Percentiles rank a stretch among this genome's conserved stretches.
phyloP scores from a whole-genome alignment of 2,888 invertebrate genomes.

The Thecophora atra region DNA sequence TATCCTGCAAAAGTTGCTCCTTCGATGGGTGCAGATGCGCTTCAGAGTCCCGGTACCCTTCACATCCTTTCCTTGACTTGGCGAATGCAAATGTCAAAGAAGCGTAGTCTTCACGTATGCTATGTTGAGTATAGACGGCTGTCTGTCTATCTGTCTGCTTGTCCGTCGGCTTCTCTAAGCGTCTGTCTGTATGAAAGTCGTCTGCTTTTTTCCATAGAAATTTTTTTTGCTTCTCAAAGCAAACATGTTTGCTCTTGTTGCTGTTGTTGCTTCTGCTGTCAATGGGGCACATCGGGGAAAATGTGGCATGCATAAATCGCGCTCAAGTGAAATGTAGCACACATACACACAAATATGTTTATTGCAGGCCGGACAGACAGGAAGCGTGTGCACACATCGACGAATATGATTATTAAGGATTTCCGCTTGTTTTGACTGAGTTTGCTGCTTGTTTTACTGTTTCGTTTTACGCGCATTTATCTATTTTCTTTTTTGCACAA shows the following conservation, averaged over 20 bases:
- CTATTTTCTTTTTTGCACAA: constrained; percentile 25
- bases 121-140: background rate
- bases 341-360: constrained; percentile 16
- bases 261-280: constrained; percentile 10
- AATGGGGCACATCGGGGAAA: background rate
- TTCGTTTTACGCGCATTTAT: constrained; percentile 23
- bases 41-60: background rate
- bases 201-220: background rate
- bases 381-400: constrained; percentile 41
- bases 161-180: background rate
- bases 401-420: constrained; percentile 52
- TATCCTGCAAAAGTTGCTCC: background rate
- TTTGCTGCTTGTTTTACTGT: constrained; percentile 27
- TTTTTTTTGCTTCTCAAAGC: background rate
- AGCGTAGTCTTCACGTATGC: background rate
- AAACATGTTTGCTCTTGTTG: background rate
- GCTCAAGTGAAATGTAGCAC: constrained; percentile 13
- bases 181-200: background rate
- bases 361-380: constrained; percentile 20
- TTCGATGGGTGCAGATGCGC: background rate
- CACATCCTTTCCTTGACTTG: background rate
- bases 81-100: background rate
- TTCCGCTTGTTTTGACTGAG: constrained; percentile 50
- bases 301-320: constrained; percentile 12
- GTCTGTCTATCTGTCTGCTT: background rate